Evolutionary conservation across 2,797 vertebrate species (phyloP).

Genomic region (Astyanax mexicanus): DNA sequence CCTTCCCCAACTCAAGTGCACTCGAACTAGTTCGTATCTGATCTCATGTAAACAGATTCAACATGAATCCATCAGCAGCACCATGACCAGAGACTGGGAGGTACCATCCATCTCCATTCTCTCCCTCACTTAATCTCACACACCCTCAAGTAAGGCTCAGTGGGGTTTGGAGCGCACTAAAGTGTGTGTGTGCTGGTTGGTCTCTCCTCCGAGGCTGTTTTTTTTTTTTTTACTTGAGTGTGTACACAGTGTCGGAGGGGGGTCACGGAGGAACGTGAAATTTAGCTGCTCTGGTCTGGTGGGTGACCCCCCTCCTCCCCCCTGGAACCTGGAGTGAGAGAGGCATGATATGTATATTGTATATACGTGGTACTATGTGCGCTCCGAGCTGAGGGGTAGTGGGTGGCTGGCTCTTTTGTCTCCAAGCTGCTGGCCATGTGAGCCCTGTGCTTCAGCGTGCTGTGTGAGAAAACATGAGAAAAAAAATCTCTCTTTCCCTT

Average conservation of each 20-base stretch:
- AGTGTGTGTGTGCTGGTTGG: conserved; percentile 75
- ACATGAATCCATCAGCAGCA: conserved; percentile 40
- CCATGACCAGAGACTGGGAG: conserved; percentile 13
- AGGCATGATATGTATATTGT: conserved; percentile 71
- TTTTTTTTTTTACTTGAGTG: neutral
- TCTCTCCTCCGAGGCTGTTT: conserved; percentile 64
- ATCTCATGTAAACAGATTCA: conserved; percentile 50
- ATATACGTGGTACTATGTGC: conserved; percentile 63
- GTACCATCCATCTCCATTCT: conserved; percentile 30
- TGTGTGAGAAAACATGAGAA: conserved; percentile 54
- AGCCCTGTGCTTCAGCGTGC: conserved; percentile 49
- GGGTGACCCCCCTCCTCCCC: conserved; percentile 69
- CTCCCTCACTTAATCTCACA: too few species aligned
- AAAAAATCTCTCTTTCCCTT: neutral
- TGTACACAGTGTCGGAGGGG: conserved; percentile 22
- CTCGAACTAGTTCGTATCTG: conserved; percentile 18
- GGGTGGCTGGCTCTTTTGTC: conserved; percentile 5
- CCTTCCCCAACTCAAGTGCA: neutral
- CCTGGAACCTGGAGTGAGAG: conserved; percentile 62
- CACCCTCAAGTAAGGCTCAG: conserved; percentile 56
- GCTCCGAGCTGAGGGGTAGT: conserved; percentile 68
- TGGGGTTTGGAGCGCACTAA: conserved; percentile 71
- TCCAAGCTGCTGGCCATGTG: neutral
- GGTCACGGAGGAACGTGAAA: conserved; percentile 60
- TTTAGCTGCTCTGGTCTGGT: conserved; percentile 84